These are phyloP conservation scores for Lepisosteus oculatus DNA, from an alignment of 2,113 vertebrate species.

Conservation along the genomic window DNA sequence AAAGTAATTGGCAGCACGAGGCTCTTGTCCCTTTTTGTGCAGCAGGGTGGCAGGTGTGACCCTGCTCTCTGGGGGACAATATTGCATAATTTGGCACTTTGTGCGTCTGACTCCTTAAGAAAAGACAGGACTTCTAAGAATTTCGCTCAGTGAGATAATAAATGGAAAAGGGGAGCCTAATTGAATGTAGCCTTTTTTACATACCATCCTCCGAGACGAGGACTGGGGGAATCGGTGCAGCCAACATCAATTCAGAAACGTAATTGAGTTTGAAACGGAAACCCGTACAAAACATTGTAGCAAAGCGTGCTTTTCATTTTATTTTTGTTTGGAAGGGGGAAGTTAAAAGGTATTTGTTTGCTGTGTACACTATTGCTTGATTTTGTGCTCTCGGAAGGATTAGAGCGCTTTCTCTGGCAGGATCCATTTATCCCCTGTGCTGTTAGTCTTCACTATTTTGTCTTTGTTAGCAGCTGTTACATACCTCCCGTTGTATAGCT, in stretches of 20 bases:
- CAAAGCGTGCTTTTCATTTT: no score
- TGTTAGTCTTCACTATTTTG: no score
- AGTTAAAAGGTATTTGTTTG: no score
- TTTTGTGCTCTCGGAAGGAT: no score
- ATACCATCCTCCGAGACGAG: no score
- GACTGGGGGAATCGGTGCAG: no score
- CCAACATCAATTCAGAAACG: no score
- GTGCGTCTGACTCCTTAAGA: background rate
- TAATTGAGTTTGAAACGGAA: no score
- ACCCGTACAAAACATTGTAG: no score
- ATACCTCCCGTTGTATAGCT: conserved; percentile 10
- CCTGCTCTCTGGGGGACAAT: background rate
- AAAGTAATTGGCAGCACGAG: background rate
- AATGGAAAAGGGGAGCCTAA: background rate
- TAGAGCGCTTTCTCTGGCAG: background rate
- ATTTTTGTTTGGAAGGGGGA: no score
- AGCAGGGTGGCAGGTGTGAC: background rate
- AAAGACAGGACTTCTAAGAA: background rate
- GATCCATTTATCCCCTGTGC: conserved; percentile 16
- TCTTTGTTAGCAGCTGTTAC: no score
- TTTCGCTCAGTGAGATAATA: background rate
- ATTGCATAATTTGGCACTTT: background rate
- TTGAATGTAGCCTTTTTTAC: background rate
- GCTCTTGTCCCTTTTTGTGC: background rate
- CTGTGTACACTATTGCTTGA: no score